Evolutionary conservation across 2,113 vertebrate species (phyloP), one percentile per base, ranked within the genome.

Genomic region (Brachyhypopomus gauderio): DNA sequence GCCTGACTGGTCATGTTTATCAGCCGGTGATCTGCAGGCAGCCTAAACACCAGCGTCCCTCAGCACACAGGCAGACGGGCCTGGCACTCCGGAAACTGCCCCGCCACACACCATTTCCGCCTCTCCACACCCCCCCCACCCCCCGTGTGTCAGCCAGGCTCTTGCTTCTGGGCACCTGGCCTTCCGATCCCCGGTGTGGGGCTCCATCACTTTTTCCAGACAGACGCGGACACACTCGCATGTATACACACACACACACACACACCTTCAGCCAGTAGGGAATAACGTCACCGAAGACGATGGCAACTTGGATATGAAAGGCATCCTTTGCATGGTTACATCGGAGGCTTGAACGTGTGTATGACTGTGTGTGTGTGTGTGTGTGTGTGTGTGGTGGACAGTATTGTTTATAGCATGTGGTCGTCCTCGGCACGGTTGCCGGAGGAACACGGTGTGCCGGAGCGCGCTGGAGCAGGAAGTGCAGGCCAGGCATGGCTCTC

Each of bases 401-500:
- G 25, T 25, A 25, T 25, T 72, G 23, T 83, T 76, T 38, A 48
- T 22, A 69, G 74, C 63, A 36, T 20, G 27, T 60, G 67, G 69
- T 41, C 14, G 62, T 36, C 27, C 30, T 67, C 64, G 7, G 30
- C 25, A 30, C 25, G 14, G 62, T 27, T 27, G 62, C 4, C 27
- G 30, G 1, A 19, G 34, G 64, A 67, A 67, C 64, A 67, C 36
- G 20, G 8, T 20, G 58, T 45, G n/a, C 58, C 19, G 2, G 69
- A 41, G 19, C 36, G 27, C 56, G 5, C 75, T 25, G 22, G 27
- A 52, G 45, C 64, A 67, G 64, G 64, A 67, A 67, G 64, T 36
- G 64, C 63, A 69, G 81, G 59, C 72, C 78, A 80, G 83, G 60
- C 69, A 71, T 80, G 59, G 45, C 41, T 82, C 63, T 66, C 17